These are phyloP conservation scores for Drosophila atripex DNA, from an alignment of 2,888 invertebrate species.

Conservation along the genomic window DNA sequence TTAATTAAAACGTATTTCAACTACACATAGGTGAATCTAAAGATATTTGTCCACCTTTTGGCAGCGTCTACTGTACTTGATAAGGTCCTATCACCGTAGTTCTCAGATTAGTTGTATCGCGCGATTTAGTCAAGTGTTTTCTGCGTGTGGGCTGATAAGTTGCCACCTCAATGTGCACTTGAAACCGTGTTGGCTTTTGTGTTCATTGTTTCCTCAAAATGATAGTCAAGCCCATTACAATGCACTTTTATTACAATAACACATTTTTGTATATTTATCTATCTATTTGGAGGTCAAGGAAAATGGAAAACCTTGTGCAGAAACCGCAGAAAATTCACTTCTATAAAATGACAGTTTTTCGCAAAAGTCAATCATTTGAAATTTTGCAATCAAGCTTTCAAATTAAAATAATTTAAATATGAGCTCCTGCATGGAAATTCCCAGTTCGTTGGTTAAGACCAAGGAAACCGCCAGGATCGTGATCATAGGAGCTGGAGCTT, in stretches of 20 bases:
- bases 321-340: neutral
- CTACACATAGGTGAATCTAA: neutral
- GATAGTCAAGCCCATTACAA: constrained; percentile 3
- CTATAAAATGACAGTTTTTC: neutral
- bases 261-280: neutral
- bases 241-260: neutral
- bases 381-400: neutral
- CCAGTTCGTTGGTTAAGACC: constrained; percentile 15
- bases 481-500: constrained; percentile 82
- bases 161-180: constrained; percentile 27
- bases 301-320: neutral
- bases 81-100: constrained; percentile 9
- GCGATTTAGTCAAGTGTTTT: constrained; percentile 14
- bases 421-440: constrained; percentile 8
- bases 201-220: neutral
- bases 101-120: constrained; percentile 14
- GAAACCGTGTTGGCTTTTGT: constrained; percentile 7
- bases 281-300: neutral
- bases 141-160: constrained; percentile 15
- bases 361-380: neutral
- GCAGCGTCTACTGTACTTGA: constrained; percentile 7
- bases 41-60: neutral
- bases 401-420: neutral
- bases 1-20: neutral
- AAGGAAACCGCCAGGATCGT: constrained; percentile 77